Evolutionary conservation across 2,888 invertebrate species (phyloP).

Genomic region (Agrochola circellaris): DNA sequence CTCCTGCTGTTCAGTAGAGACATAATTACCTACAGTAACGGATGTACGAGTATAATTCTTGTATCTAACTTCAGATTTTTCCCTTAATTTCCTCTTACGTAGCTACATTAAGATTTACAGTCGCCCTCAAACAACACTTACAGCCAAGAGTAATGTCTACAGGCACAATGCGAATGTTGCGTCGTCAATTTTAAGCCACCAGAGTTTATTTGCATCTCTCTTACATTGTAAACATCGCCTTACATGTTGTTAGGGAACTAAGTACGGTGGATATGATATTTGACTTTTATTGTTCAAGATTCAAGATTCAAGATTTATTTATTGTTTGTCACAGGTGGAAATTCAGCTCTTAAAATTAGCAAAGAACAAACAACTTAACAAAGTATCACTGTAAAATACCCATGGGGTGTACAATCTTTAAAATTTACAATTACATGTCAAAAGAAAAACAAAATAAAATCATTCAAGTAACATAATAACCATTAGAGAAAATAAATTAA

Average conservation of each 20-base stretch:
- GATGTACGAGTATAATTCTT: neutral
- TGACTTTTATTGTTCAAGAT: no score
- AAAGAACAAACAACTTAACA: no score
- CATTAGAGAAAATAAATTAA: no score
- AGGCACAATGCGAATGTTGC: slow-evolving; percentile 59
- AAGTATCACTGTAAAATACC: no score
- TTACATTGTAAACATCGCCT: slow-evolving; percentile 75
- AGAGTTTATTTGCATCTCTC: slow-evolving; percentile 77
- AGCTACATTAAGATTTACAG: slow-evolving; percentile 58
- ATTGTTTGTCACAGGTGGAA: no score
- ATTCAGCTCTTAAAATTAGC: no score
- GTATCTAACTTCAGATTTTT: slow-evolving; percentile 28
- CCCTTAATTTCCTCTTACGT: slow-evolving; percentile 33
- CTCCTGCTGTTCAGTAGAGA: neutral
- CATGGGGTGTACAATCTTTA: no score
- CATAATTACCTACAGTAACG: neutral
- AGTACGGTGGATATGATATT: slow-evolving; percentile 44
- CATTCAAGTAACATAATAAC: no score
- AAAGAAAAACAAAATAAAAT: no score
- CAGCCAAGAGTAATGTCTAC: slow-evolving; percentile 59
- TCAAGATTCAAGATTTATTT: no score
- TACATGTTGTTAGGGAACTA: slow-evolving; percentile 51
- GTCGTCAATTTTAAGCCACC: slow-evolving; percentile 73
- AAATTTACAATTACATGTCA: no score
- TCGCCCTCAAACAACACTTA: slow-evolving; percentile 55